Percentiles rank a stretch among this genome's conserved stretches.
Evolutionary conservation across 2,113 vertebrate species (phyloP).

Genomic region (Mus spicilegus): DNA sequence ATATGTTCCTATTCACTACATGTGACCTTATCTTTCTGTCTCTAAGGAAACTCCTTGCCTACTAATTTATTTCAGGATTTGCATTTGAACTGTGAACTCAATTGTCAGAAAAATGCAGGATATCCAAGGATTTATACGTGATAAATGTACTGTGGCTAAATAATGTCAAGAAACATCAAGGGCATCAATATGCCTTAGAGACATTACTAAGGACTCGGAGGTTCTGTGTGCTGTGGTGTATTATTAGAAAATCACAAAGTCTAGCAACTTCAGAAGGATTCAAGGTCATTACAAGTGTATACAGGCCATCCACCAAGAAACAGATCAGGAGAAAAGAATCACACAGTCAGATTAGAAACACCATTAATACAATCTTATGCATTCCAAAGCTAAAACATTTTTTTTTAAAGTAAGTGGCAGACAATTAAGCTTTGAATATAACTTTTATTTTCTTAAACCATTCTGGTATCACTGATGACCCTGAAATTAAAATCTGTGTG

Average conservation of each 20-base stretch:
- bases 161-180: constrained; percentile 58
- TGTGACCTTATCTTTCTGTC: constrained; percentile 35
- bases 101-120: constrained; percentile 57
- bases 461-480: neutral
- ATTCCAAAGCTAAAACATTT: constrained; percentile 35
- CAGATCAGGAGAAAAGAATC: neutral
- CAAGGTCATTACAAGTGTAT: neutral
- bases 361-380: constrained; percentile 32
- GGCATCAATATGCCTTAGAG: constrained; percentile 38
- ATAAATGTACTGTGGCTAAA: constrained; percentile 39
- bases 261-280: constrained; percentile 24
- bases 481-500: constrained; percentile 49
- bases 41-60: constrained; percentile 44
- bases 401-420: neutral
- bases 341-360: constrained; percentile 28
- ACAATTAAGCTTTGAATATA: neutral
- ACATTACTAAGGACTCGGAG: constrained; percentile 38
- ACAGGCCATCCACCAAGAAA: neutral
- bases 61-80: constrained; percentile 46
- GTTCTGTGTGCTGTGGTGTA: neutral
- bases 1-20: neutral
- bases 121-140: constrained; percentile 46
- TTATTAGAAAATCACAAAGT: neutral
- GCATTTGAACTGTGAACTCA: constrained; percentile 52
- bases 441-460: constrained; percentile 44